Conservation (phyloP, 1,140 invertebrate genomes). For the Anagrus nilaparvatae region DNA sequence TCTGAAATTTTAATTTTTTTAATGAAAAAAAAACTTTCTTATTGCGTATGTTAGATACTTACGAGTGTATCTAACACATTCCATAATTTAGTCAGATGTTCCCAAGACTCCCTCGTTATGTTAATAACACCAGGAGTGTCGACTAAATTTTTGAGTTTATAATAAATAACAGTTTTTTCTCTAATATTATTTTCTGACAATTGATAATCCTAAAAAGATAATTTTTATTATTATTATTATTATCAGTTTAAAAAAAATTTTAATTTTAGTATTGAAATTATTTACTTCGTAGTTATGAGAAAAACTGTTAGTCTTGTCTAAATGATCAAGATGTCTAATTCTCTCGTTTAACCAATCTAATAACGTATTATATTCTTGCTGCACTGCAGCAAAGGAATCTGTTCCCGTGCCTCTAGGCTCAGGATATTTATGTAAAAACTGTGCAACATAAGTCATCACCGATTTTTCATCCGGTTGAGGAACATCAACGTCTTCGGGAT, state of each 20-base stretch:
- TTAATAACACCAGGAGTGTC: slow-evolving; percentile 67
- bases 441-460: slow-evolving; percentile 99
- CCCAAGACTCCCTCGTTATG: slow-evolving; percentile 71
- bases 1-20: slow-evolving; percentile 36
- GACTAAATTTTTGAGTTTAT: slow-evolving; percentile 63
- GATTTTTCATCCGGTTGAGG: slow-evolving; percentile 95
- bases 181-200: slow-evolving; percentile 60
- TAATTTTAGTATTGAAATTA: slow-evolving; percentile 9
- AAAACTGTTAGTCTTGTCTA: slow-evolving; percentile 38
- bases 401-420: slow-evolving; percentile 60
- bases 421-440: slow-evolving; percentile 93
- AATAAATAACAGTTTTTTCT: slow-evolving; percentile 54
- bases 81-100: slow-evolving; percentile 66
- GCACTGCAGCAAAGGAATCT: slow-evolving; percentile 62
- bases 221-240: slow-evolving; percentile 1
- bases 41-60: slow-evolving; percentile 13
- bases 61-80: slow-evolving; percentile 56
- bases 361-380: slow-evolving; percentile 70
- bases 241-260: neutral
- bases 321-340: slow-evolving; percentile 57
- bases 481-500: slow-evolving; percentile 96
- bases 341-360: slow-evolving; percentile 72
- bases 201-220: slow-evolving; percentile 53
- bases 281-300: slow-evolving; percentile 42
- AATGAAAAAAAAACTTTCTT: neutral